Percentiles rank a stretch among this genome's conserved stretches.
These are phyloP conservation scores for Porites rus DNA, from an alignment of 92 coral and sea anemone genomes.

Conservation along the genomic window DNA sequence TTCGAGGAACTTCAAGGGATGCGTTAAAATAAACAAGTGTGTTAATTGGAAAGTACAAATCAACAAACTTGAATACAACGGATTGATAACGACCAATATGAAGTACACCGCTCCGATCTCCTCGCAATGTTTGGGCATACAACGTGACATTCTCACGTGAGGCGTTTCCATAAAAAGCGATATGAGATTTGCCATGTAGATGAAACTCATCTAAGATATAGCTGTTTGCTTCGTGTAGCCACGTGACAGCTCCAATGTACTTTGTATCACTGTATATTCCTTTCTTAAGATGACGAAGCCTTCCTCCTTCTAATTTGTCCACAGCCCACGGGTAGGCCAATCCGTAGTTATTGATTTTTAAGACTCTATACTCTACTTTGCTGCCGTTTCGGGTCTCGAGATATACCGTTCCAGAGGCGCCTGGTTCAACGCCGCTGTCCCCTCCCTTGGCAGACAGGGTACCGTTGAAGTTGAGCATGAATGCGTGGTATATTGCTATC, in stretches of 20 bases:
- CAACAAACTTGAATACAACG: conserved; percentile 80
- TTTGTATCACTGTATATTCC: conserved; percentile 88
- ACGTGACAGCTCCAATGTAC: conserved; percentile 91
- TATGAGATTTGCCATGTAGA: conserved; percentile 97
- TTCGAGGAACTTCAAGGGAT: conserved; percentile 79
- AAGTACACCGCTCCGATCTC: conserved; percentile 94
- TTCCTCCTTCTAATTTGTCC: conserved; percentile 69
- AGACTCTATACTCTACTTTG: conserved; percentile 73
- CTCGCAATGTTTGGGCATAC: conserved; percentile 77
- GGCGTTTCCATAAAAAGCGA: conserved; percentile 90
- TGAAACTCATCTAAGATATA: conserved; percentile 86
- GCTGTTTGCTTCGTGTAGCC: conserved; percentile 84
- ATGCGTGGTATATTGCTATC: conserved; percentile 80
- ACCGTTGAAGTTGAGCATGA: conserved; percentile 94
- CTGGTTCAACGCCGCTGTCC: conserved; percentile 83
- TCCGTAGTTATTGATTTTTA: conserved; percentile 83
- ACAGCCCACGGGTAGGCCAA: conserved; percentile 83
- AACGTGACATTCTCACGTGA: conserved; percentile 79
- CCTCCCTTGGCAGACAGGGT: conserved; percentile 96
- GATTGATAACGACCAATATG: conserved; percentile 92
- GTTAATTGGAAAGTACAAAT: conserved; percentile 92
- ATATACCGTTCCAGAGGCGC: conserved; percentile 94
- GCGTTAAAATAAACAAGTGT: conserved; percentile 89
- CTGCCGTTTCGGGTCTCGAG: conserved; percentile 88
- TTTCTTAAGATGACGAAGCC: conserved; percentile 75